These are phyloP conservation scores for Toxonevra muliebris DNA, from an alignment of 2,888 invertebrate genomes.

Conservation along the genomic window DNA sequence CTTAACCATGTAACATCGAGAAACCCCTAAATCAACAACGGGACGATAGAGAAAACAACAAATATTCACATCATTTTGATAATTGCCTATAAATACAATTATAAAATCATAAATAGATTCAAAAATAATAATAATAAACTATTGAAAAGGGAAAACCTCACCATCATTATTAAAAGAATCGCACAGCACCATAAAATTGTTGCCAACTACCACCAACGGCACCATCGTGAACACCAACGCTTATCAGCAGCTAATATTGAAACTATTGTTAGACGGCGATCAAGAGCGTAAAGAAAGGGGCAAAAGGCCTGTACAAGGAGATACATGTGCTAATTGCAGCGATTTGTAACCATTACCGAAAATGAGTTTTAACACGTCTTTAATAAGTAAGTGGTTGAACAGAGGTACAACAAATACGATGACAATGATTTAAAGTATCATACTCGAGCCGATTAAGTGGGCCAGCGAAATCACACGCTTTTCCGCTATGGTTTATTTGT, in stretches of 20 bases:
- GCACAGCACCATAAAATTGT: neutral
- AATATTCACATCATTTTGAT: conserved; percentile 17
- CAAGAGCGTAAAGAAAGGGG: no score
- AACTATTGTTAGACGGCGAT: no score
- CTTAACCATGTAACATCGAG: neutral
- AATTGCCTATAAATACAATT: conserved; percentile 34
- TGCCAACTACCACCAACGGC: conserved; percentile 14
- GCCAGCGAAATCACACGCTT: no score
- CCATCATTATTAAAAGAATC: conserved; percentile 5
- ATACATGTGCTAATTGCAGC: neutral
- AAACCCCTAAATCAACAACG: neutral
- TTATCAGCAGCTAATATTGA: neutral
- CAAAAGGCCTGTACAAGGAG: neutral
- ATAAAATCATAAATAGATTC: conserved; percentile 34
- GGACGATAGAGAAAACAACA: neutral
- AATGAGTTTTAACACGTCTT: no score
- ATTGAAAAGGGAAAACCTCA: conserved; percentile 20
- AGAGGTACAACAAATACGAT: no score
- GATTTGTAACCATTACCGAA: neutral
- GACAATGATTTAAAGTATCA: no score
- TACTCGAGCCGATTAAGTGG: no score
- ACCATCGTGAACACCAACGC: conserved; percentile 6
- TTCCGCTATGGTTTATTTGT: no score
- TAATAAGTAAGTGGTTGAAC: no score
- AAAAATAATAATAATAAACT: neutral